Evolutionary conservation across 2,888 invertebrate genomes (phyloP).

Genomic region (Strigamia crassipes): DNA sequence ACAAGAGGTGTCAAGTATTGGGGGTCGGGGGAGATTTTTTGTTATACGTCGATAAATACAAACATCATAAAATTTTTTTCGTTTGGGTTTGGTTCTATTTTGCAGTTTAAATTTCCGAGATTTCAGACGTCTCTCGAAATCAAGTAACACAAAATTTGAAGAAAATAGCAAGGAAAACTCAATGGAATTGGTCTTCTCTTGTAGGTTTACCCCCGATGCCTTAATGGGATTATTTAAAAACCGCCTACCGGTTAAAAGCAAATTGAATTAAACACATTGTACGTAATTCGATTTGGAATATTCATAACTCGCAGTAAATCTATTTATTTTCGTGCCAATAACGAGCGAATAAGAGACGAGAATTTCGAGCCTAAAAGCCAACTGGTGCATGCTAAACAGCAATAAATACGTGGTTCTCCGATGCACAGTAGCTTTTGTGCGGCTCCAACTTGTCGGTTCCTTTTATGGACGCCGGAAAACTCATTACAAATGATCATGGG

Average conservation of each 20-base stretch:
- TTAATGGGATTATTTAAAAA: not conserved
- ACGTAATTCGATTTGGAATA: not conserved
- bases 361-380: not conserved
- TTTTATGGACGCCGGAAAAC: slow-evolving; percentile 18
- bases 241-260: not conserved
- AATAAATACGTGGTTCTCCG: slow-evolving; percentile 27
- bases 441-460: slow-evolving; percentile 22
- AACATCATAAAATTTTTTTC: no score
- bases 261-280: not conserved
- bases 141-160: not conserved
- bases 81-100: no score
- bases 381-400: slow-evolving; percentile 26
- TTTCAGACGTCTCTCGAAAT: not conserved
- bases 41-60: no score
- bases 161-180: not conserved
- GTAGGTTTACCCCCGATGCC: not conserved
- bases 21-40: no score
- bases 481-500: slow-evolving; percentile 31
- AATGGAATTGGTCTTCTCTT: not conserved
- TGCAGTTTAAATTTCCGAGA: no score
- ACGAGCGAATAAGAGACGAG: not conserved
- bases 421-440: slow-evolving; percentile 18
- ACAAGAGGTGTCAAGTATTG: no score
- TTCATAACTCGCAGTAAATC: not conserved
- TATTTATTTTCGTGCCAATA: slow-evolving; percentile 8